Evolutionary conservation across 2,888 invertebrate species (phyloP), one percentile per base, ranked within the genome.

Genomic region (Drosophila yooni): DNA sequence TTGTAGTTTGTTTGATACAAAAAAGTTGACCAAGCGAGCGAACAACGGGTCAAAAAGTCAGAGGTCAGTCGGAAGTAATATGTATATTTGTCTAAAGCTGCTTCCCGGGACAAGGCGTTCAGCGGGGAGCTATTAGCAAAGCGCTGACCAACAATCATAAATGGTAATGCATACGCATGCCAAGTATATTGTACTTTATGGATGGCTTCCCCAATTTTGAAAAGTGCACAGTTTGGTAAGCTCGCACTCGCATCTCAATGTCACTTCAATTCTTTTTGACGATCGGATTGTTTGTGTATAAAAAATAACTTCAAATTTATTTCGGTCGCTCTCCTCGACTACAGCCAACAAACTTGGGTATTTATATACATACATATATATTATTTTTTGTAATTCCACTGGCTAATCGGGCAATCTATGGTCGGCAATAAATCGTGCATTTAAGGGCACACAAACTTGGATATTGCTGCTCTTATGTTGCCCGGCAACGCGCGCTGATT

Each of bases 1-100:
- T 85, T 82, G 80, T 85, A 77, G 82, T 85, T 85, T 74, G 79
- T 71, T 83, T 81, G 70, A 82, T 82, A 79, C 81, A 75, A 82
- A 84, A 84, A 85, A 84, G 75, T 79, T 83, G 71, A 48, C 60
- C 68, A 66, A 76, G 67, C 59, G 51, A 25, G 68, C 38, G 51
- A 15, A 25, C 13, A 34, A 21, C 40, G 25, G 58, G 51, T 21
- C 38, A 4, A 52, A 57, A 65, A 70, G 67, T 77, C 85, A 70
- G 73, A 63, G 74, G 75, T 75, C 59, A 63, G 56, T 56, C 48
- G 29, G 3, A 50, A 31, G 48, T 74, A 74, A 76, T 77, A 74
- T 70, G 69, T 31, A 70, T 70, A 74, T 74, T 70, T 77, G 65
- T 77, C 57, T 58, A 51, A 61, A 54, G 46, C 65, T 51, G 11